These are phyloP conservation scores for Pharmacophagus antenor DNA, from an alignment of 2,888 invertebrate species.

Conservation along the genomic window DNA sequence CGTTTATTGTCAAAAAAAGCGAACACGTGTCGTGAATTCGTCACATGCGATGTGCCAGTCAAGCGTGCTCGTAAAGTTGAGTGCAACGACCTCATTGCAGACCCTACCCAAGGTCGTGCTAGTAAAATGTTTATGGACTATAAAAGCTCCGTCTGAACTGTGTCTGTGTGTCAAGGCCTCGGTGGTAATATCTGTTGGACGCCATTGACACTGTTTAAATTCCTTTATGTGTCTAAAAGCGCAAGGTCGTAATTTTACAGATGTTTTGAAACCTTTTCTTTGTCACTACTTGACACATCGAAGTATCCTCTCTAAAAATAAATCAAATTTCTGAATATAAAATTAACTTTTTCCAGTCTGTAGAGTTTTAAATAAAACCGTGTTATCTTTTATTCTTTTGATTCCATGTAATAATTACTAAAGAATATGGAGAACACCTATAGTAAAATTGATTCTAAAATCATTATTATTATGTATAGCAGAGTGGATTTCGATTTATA, in stretches of 20 bases:
- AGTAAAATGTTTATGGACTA: slow-evolving; percentile 81
- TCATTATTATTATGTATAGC: background rate
- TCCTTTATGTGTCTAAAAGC: slow-evolving; percentile 26
- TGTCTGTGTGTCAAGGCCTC: slow-evolving; percentile 79
- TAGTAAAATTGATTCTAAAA: background rate
- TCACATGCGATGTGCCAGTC: slow-evolving; percentile 24
- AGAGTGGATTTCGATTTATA: background rate
- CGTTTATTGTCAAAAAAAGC: slow-evolving; percentile 27
- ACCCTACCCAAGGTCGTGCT: slow-evolving; percentile 78
- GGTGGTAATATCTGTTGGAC: slow-evolving; percentile 67
- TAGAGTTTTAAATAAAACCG: too few relatives aligned
- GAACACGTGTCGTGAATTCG: slow-evolving; percentile 25
- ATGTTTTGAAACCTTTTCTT: slow-evolving; percentile 3
- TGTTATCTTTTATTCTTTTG: too few relatives aligned
- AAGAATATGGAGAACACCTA: too few relatives aligned
- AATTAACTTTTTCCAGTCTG: too few relatives aligned
- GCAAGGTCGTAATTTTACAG: slow-evolving; percentile 5
- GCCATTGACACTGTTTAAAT: slow-evolving; percentile 51
- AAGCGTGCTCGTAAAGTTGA: slow-evolving; percentile 53
- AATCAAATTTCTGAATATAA: too few relatives aligned
- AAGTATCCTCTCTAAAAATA: background rate
- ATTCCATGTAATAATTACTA: too few relatives aligned
- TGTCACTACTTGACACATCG: background rate
- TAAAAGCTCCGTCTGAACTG: slow-evolving; percentile 75
- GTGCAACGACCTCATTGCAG: slow-evolving; percentile 79